Percentiles rank a stretch among this genome's conserved stretches.
Conservation (phyloP, 92 coral and sea anemone species). For the Plumapathes pennacea region DNA sequence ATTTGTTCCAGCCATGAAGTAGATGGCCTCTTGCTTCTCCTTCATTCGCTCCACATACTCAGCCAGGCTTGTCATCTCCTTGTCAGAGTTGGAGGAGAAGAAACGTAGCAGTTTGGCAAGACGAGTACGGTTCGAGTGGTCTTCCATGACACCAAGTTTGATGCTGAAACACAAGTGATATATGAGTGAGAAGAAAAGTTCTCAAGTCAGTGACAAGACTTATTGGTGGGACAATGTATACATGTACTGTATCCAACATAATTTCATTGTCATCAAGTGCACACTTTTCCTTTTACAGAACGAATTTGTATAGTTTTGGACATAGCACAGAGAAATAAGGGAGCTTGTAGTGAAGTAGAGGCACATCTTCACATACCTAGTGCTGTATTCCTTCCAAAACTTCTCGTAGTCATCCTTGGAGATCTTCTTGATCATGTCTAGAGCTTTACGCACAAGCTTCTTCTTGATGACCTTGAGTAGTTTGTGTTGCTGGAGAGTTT, state of each 20-base stretch:
- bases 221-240: not conserved
- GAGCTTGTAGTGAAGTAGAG: too few species aligned
- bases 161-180: conserved; percentile 76
- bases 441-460: conserved; percentile 95
- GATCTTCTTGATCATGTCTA: conserved; percentile 99
- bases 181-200: too few species aligned
- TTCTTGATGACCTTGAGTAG: conserved; percentile 96
- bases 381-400: conserved; percentile 99
- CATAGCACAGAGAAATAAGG: too few species aligned
- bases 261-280: too few species aligned
- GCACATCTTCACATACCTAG: too few species aligned
- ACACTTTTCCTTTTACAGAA: too few species aligned
- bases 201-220: not conserved
- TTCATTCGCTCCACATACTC: conserved; percentile 97
- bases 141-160: conserved; percentile 97
- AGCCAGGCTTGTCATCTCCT: conserved; percentile 87
- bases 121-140: conserved; percentile 98
- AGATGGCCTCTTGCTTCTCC: conserved; percentile 96
- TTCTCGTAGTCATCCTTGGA: conserved; percentile 96
- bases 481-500: conserved; percentile 96
- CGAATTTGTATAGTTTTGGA: too few species aligned
- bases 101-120: conserved; percentile 94
- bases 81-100: conserved; percentile 91
- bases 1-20: conserved; percentile 97
- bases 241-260: too few species aligned